Base-by-base conservation (phyloP, 2,888 invertebrate species). In the Scaptomyza polygonia region DNA sequence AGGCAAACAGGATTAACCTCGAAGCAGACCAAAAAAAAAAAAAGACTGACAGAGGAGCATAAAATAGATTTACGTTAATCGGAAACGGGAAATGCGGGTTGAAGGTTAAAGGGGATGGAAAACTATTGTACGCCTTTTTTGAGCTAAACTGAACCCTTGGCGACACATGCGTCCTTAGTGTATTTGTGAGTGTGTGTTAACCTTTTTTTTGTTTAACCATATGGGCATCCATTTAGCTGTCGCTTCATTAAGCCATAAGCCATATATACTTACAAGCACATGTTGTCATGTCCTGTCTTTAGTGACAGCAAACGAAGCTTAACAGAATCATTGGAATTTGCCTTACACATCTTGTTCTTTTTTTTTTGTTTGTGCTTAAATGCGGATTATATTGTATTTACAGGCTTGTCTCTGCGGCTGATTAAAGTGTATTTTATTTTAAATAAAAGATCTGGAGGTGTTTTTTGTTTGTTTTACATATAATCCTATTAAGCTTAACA, bases 231-330 rank as follows among this genome's bases (percentile, higher is more conserved):
- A 69, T 67, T 83, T 74, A 79, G 72, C 44, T 42, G 54, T 55
- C 86, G 83, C 85, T 83, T 83, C 85, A 83, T 83, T 83, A 80
- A 81, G 85, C 87, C 85, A 71, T 80, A 68, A 68, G 48, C 66
- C 64, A 45, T 9, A 14, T 9, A 14, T 14, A 14, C 18, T 65
- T 9, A 14, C 14, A 14, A 11, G 11, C 27, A 68, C 74, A 72
- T 59, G 53, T 55, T 66, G 62, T 55, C 55, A 66, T 68, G 70
- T 63, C 86, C 70, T 67, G 76, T 82, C 55, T 71, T 65, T 34
- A 43, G 39, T 48, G 40, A 47, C 47, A 32, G 36, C 21, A 11
- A 11, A 49, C 9, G 5, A 25, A 25, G 25, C 25, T 5, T 5
- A 25, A 65, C 39, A 47, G 14, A 43, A 44, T 34, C 52, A 58